Evolutionary conservation across 2,113 vertebrate species (phyloP).

Genomic region (Ceuthmochares aereus): DNA sequence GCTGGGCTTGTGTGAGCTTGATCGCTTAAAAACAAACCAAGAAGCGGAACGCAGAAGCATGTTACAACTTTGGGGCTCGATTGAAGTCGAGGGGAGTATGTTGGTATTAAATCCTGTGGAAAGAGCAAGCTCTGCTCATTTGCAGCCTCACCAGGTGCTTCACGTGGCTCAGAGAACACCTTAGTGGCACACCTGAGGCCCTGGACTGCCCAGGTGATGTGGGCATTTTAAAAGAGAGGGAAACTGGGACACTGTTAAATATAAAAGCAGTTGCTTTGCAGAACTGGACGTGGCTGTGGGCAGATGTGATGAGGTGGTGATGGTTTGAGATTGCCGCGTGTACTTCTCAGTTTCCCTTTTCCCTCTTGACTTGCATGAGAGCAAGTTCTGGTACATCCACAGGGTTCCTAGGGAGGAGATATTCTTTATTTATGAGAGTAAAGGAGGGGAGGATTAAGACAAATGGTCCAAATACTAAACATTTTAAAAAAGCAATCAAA

Average conservation of each 20-base stretch:
- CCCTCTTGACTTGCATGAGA: background rate
- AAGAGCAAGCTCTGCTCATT: background rate
- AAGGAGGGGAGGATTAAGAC: background rate
- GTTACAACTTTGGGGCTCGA: background rate
- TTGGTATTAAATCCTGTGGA: background rate
- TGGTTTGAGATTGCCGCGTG: background rate
- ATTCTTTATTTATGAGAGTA: background rate
- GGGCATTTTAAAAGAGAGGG: background rate
- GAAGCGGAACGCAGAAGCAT: background rate
- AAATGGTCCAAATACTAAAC: background rate
- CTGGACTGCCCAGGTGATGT: accelerated
- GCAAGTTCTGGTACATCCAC: background rate
- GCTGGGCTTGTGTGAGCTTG: conserved; percentile 56
- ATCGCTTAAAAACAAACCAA: background rate
- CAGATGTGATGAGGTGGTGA: background rate
- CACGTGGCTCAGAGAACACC: accelerated
- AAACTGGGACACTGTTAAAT: no score
- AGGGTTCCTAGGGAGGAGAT: background rate
- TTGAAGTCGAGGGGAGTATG: background rate
- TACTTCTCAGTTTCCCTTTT: background rate
- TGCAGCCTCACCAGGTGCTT: accelerated
- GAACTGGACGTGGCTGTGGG: background rate
- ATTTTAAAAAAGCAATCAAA: background rate
- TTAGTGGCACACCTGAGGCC: background rate
- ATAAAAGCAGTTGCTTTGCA: background rate